Evolutionary conservation across 2,113 vertebrate species (phyloP).

Genomic region (Micromys minutus): DNA sequence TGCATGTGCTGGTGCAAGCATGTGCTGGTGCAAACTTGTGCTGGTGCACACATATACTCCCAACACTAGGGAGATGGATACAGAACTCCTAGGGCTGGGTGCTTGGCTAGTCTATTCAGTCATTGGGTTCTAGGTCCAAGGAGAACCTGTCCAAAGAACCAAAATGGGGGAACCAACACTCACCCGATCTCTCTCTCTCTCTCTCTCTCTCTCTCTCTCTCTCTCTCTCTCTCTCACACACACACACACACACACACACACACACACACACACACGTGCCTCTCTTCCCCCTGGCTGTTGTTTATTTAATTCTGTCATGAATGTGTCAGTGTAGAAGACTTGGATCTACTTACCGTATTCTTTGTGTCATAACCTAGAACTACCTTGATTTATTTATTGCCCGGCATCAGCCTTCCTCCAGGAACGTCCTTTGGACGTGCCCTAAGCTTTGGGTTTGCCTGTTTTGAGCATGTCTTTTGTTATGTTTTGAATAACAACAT

Average conservation of each 20-base stretch:
- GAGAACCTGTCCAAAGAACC: not conserved
- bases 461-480: not conserved
- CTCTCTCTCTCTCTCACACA: too few species aligned
- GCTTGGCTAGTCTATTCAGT: too few species aligned
- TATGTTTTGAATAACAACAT: not conserved
- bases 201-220: too few species aligned
- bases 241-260: not conserved
- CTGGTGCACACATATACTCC: too few species aligned
- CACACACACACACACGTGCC: not conserved
- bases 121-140: not conserved
- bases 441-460: not conserved
- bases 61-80: not conserved
- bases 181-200: too few species aligned
- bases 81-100: not conserved
- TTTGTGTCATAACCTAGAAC: not conserved
- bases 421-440: not conserved
- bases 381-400: not conserved
- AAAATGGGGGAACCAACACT: not conserved
- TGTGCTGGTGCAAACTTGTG: too few species aligned
- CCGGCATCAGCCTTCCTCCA: fast-evolving
- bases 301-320: not conserved
- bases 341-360: not conserved
- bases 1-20: not conserved
- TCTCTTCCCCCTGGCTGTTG: not conserved
- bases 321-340: not conserved